A percentile compares a stretch with the other conserved stretches of the same genome.
These are phyloP conservation scores for Cataglyphis cursor DNA, from an alignment of 2,888 invertebrate species.

Conservation along the genomic window DNA sequence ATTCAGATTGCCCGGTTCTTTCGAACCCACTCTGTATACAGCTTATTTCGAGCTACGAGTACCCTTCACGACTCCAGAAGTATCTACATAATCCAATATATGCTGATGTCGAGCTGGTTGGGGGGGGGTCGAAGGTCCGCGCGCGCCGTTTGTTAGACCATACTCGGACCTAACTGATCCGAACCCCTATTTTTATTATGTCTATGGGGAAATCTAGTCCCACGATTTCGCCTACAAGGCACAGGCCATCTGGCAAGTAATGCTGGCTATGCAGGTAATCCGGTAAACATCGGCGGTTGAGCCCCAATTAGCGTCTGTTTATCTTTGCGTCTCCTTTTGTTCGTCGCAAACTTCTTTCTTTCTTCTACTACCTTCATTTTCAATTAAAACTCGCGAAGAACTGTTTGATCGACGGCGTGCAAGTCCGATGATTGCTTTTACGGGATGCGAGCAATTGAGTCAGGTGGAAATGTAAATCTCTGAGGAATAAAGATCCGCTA, in stretches of 20 bases:
- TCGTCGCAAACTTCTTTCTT: constrained; percentile 60
- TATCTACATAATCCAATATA: constrained; percentile 84
- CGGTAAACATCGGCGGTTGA: constrained; percentile 77
- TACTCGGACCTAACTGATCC: constrained; percentile 57
- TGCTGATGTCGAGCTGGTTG: constrained; percentile 69
- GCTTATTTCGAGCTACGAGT: constrained; percentile 69
- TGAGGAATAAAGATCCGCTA: constrained; percentile 29
- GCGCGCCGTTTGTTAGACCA: constrained; percentile 80
- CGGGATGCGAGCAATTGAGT: constrained; percentile 58
- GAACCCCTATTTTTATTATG: constrained; percentile 80
- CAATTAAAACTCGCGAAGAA: constrained; percentile 71
- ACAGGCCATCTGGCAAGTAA: constrained; percentile 77
- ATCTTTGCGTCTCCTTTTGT: constrained; percentile 71
- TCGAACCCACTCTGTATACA: constrained; percentile 67
- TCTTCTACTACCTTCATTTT: constrained; percentile 63
- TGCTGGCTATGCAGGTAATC: constrained; percentile 70
- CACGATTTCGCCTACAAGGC: constrained; percentile 62
- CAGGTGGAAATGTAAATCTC: constrained; percentile 64
- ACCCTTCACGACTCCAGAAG: constrained; percentile 68
- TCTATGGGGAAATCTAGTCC: constrained; percentile 84
- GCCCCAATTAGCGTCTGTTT: constrained; percentile 82
- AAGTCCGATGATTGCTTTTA: constrained; percentile 40
- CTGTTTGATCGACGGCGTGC: constrained; percentile 50
- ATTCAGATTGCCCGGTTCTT: constrained; percentile 67
- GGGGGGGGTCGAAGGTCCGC: constrained; percentile 76